Conservation (phyloP, 2,888 invertebrate genomes). For the Clunio marinus region DNA sequence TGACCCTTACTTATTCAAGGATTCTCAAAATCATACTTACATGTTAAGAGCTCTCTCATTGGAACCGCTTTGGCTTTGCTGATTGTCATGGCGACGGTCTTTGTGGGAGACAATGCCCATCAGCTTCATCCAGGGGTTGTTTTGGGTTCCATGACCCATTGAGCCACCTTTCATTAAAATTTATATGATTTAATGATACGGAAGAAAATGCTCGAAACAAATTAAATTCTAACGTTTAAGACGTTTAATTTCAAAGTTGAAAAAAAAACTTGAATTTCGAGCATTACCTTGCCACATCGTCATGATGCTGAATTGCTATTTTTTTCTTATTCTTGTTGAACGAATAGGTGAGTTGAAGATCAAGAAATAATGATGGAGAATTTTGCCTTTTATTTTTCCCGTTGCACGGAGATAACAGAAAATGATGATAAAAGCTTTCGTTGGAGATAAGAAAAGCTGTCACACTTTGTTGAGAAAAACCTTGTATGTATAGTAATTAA, state of each 20-base stretch:
- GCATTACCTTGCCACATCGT: constrained; percentile 68
- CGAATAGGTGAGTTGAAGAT: not conserved
- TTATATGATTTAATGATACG: not conserved
- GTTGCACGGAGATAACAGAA: not conserved
- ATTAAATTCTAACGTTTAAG: too few species aligned
- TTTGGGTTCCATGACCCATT: constrained; percentile 71
- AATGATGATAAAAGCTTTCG: not conserved
- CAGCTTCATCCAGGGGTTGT: constrained; percentile 78
- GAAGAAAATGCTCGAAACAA: not conserved
- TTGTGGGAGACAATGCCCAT: constrained; percentile 79
- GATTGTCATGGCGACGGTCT: constrained; percentile 62
- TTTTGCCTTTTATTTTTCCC: not conserved
- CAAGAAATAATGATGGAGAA: not conserved
- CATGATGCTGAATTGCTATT: constrained; percentile 51
- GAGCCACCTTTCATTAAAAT: constrained; percentile 55
- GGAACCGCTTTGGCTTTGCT: constrained; percentile 56
- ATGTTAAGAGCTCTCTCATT: constrained; percentile 65
- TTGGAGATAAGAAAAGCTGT: not conserved
- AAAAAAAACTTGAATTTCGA: not conserved
- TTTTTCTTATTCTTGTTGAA: constrained; percentile 33
- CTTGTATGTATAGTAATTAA: too few species aligned
- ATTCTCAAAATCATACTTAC: constrained; percentile 56
- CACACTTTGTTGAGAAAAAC: not conserved
- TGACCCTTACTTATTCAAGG: too few species aligned
- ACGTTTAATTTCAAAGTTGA: too few species aligned